Conservation (phyloP, 2,113 vertebrate species). For the Miniopterus natalensis region DNA sequence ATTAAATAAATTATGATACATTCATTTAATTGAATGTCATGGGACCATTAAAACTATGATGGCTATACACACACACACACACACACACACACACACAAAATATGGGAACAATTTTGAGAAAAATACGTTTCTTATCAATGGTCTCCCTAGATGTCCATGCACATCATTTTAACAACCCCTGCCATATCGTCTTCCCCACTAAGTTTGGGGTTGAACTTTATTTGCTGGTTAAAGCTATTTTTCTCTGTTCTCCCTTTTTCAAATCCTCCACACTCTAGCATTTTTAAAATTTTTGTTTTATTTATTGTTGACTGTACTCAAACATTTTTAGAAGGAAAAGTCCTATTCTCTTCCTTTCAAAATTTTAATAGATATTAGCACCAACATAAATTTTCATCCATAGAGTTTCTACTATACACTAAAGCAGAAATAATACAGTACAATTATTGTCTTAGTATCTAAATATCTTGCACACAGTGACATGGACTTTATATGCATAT, state of each 20-base stretch:
- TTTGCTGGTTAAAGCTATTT: neutral
- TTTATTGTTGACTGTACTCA: neutral
- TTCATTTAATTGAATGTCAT: neutral
- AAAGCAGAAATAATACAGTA: neutral
- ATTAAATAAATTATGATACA: constrained; percentile 19
- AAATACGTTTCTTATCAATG: neutral
- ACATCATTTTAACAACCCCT: neutral
- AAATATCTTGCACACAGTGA: neutral
- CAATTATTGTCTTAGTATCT: neutral
- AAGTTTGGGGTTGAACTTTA: neutral
- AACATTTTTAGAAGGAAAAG: constrained; percentile 37
- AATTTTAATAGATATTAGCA: neutral
- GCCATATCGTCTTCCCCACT: neutral
- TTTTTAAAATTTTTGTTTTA: neutral
- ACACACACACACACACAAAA: neutral
- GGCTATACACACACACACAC: neutral
- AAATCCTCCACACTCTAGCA: neutral
- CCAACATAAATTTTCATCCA: neutral
- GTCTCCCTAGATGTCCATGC: neutral
- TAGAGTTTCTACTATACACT: neutral
- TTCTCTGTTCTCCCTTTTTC: neutral
- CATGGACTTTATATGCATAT: neutral
- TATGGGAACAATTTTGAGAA: constrained; percentile 12
- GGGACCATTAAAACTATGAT: neutral
- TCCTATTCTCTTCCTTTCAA: neutral